Percentiles rank a stretch among this genome's conserved stretches.
Conservation (phyloP, 2,888 invertebrate genomes). For the Drosophila austrosaltans region DNA sequence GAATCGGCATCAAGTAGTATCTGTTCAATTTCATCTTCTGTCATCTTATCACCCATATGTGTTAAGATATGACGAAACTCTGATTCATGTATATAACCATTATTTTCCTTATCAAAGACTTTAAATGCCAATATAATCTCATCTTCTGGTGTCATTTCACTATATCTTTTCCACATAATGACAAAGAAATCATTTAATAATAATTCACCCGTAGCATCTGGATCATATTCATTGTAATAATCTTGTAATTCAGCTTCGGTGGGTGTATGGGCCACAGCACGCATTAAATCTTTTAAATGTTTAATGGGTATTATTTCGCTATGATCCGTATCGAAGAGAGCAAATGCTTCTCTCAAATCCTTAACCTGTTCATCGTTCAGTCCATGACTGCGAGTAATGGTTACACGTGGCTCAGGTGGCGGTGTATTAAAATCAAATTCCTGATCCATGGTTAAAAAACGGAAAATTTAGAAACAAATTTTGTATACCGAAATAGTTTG, state of each 20-base stretch:
- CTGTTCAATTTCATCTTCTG: slow-evolving; percentile 60
- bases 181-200: slow-evolving; percentile 58
- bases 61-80: slow-evolving; percentile 55
- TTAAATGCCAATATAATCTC: slow-evolving; percentile 59
- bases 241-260: slow-evolving; percentile 56
- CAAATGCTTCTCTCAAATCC: slow-evolving; percentile 54
- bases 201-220: slow-evolving; percentile 52
- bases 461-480: neutral
- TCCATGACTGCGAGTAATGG: slow-evolving; percentile 36
- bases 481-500: no score
- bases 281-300: slow-evolving; percentile 41
- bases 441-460: slow-evolving; percentile 45
- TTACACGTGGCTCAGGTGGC: slow-evolving; percentile 51
- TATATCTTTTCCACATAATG: slow-evolving; percentile 55
- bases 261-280: slow-evolving; percentile 57
- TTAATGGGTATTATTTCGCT: slow-evolving; percentile 53
- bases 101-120: slow-evolving; percentile 52
- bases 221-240: slow-evolving; percentile 56
- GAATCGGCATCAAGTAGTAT: slow-evolving; percentile 56
- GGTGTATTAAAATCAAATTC: slow-evolving; percentile 56
- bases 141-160: slow-evolving; percentile 50
- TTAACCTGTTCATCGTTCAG: slow-evolving; percentile 43
- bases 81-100: slow-evolving; percentile 53
- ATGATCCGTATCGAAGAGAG: slow-evolving; percentile 41
- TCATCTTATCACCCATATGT: slow-evolving; percentile 52